phyloP scores from a whole-genome alignment of 37 sponge, comb jelly and placozoan species.

The Agelas oroides region DNA sequence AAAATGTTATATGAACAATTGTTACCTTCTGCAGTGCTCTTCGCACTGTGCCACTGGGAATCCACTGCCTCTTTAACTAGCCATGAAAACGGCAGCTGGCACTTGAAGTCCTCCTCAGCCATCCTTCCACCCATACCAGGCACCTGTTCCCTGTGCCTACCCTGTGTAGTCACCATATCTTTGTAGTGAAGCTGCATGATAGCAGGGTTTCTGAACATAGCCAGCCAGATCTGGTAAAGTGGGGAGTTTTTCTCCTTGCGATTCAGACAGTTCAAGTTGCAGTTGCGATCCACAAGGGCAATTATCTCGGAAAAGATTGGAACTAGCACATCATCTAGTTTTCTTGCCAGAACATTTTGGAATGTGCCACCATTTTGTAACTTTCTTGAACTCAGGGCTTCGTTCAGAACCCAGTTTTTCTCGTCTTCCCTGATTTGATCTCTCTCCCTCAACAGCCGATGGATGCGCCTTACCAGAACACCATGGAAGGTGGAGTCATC shows the following conservation, averaged over 20 bases:
- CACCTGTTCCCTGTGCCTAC: not conserved
- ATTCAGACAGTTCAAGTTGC: not conserved
- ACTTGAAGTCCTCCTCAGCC: not conserved
- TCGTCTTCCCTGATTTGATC: not conserved
- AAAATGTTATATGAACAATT: not conserved
- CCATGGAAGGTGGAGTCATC: not conserved
- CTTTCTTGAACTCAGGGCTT: constrained; percentile 10
- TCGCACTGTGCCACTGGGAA: constrained; percentile 27
- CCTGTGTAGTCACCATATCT: not conserved
- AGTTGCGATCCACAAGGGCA: not conserved
- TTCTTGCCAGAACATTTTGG: constrained; percentile 3
- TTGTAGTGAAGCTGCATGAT: not conserved
- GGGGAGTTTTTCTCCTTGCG: not conserved
- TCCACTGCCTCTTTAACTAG: constrained; percentile 48
- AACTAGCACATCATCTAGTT: constrained; percentile 15
- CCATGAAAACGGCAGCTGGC: constrained; percentile 73
- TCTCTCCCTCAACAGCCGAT: not conserved
- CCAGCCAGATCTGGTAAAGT: constrained; percentile 15
- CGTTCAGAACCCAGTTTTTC: constrained; percentile 26
- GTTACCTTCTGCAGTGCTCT: not conserved
- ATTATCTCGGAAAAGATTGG: constrained; percentile 47
- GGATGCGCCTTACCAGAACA: not conserved
- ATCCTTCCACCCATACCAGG: not conserved
- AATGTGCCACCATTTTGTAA: constrained; percentile 53
- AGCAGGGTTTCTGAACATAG: constrained; percentile 7